Evolutionary conservation across 2,797 vertebrate species (phyloP).

Genomic region (Pantherophis vulpinus): DNA sequence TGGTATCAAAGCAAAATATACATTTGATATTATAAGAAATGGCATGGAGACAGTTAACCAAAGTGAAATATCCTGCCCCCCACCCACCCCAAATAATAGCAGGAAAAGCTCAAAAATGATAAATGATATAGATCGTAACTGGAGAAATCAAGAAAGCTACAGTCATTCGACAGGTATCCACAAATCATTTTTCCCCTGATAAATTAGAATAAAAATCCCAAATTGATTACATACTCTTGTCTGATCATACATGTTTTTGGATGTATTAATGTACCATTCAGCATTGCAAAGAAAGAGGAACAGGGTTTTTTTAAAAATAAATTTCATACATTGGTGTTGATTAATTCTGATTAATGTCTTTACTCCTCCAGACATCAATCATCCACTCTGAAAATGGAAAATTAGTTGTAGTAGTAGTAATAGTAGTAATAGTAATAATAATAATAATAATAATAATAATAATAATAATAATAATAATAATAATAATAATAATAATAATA

Average conservation of each 20-base stretch:
- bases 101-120: slow-evolving; percentile 12
- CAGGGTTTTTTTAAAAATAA: not conserved
- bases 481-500: too few species aligned
- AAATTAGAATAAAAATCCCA: slow-evolving; percentile 61
- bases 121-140: not conserved
- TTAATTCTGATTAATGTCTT: slow-evolving; percentile 51
- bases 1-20: slow-evolving; percentile 68
- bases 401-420: not conserved
- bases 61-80: slow-evolving; percentile 46
- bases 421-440: not conserved
- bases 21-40: slow-evolving; percentile 63
- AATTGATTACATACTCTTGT: slow-evolving; percentile 57
- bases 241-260: slow-evolving; percentile 56
- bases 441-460: not conserved
- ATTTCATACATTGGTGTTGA: slow-evolving; percentile 20
- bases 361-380: slow-evolving; percentile 51
- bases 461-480: too few species aligned
- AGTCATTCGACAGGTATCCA: slow-evolving; percentile 41
- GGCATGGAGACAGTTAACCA: slow-evolving; percentile 58
- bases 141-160: slow-evolving; percentile 48
- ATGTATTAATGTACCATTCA: slow-evolving; percentile 56
- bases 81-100: slow-evolving; percentile 45
- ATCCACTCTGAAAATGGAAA: slow-evolving; percentile 17
- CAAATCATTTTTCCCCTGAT: slow-evolving; percentile 46
- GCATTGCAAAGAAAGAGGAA: slow-evolving; percentile 28